phyloP scores from a whole-genome alignment of 2,797 vertebrate genomes.

The Syncerus caffer region DNA sequence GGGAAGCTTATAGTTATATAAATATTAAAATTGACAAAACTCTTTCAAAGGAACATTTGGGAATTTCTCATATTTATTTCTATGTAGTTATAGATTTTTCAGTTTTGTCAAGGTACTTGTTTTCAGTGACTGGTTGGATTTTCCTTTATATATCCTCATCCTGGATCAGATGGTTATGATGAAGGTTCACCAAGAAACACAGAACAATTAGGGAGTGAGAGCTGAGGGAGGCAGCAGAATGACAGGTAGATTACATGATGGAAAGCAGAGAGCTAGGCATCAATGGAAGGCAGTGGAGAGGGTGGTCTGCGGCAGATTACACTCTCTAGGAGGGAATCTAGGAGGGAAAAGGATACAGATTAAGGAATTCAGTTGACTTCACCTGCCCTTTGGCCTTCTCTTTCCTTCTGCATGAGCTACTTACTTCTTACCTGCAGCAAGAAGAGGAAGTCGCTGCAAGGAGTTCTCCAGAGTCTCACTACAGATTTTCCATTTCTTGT shows the following conservation, averaged over 20 bases:
- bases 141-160: not conserved
- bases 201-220: not conserved
- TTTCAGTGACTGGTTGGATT: not conserved
- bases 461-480: constrained; percentile 38
- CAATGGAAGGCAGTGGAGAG: not conserved
- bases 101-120: not conserved
- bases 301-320: not conserved
- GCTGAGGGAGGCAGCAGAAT: not conserved
- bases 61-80: not conserved
- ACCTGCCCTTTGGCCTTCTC: not conserved
- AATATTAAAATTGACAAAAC: not conserved
- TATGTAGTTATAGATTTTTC: not conserved
- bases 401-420: constrained; percentile 22
- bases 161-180: not conserved
- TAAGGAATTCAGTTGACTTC: constrained; percentile 32
- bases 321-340: not conserved
- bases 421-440: not conserved
- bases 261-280: not conserved
- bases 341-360: not conserved
- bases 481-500: constrained; percentile 44
- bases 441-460: constrained; percentile 19
- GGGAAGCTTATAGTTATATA: not conserved
- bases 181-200: not conserved
- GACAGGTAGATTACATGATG: not conserved
- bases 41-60: not conserved